Evolutionary conservation across 1,140 invertebrate species (phyloP).

Genomic region (Cydia strobilella): DNA sequence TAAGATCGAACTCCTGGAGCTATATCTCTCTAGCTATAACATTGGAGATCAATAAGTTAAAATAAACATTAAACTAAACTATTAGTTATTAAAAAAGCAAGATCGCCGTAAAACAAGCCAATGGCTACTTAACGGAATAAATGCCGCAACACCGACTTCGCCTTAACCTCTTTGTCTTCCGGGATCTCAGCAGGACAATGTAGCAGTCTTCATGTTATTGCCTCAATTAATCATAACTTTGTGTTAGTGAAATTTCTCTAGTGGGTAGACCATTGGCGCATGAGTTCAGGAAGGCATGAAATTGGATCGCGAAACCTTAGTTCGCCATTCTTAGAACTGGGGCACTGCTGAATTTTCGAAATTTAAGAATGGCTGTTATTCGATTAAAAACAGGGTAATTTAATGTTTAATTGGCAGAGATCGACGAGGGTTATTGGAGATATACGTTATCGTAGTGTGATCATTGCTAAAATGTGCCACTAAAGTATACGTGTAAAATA

Average conservation of each 20-base stretch:
- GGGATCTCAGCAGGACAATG: conserved; percentile 48
- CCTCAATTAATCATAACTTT: conserved; percentile 79
- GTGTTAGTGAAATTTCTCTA: conserved; percentile 76
- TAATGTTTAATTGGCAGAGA: neutral
- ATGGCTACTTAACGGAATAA: conserved; percentile 11
- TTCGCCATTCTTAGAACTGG: conserved; percentile 61
- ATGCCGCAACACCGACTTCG: neutral
- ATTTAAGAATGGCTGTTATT: conserved; percentile 46
- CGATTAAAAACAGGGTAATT: conserved; percentile 1
- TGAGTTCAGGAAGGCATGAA: conserved; percentile 76
- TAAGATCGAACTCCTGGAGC: too few relatives aligned
- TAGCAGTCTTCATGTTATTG: conserved; percentile 69
- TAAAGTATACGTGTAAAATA: too few relatives aligned
- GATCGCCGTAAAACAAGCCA: neutral
- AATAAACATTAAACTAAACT: neutral
- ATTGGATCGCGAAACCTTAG: conserved; percentile 74
- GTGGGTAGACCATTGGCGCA: conserved; percentile 66
- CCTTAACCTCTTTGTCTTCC: conserved; percentile 43
- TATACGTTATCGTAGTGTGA: too few relatives aligned
- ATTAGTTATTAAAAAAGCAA: neutral
- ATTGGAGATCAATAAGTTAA: too few relatives aligned
- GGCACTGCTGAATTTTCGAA: conserved; percentile 61
- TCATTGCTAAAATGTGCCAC: too few relatives aligned
- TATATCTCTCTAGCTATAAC: too few relatives aligned
- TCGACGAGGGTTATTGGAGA: too few relatives aligned